Conservation (phyloP, 2,113 vertebrate species). For the Drymodes brunneopygia region DNA sequence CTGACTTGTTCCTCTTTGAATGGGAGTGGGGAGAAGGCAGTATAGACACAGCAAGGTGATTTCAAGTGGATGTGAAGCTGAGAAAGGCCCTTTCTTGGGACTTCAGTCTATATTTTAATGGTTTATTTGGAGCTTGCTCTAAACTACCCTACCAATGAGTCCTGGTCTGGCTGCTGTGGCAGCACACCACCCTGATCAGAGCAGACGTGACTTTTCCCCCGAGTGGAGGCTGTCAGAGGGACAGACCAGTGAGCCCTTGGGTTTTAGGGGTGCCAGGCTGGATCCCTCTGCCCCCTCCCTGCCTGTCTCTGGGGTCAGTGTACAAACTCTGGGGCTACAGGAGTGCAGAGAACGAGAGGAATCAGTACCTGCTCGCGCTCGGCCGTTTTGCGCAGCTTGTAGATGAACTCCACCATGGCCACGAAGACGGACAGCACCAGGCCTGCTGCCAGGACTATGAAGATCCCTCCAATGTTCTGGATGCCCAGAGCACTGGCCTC, state of each 20-base stretch:
- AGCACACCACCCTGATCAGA: background rate
- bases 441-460: conserved; percentile 94
- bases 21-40: background rate
- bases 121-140: background rate
- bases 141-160: background rate
- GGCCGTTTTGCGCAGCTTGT: conserved; percentile 91
- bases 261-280: background rate
- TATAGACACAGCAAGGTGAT: rapidly evolving
- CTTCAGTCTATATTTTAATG: background rate
- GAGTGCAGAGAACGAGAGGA: background rate
- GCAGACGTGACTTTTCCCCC: rapidly evolving
- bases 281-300: background rate
- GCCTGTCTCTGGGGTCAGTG: background rate
- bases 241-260: background rate
- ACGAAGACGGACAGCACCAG: conserved; percentile 93
- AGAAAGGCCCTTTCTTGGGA: background rate
- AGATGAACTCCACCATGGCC: conserved; percentile 95
- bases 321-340: background rate
- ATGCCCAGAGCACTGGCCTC: conserved; percentile 93
- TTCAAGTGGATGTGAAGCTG: background rate
- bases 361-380: conserved; percentile 89
- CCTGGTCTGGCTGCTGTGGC: background rate
- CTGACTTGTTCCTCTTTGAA: background rate
- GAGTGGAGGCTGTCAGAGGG: background rate
- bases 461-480: conserved; percentile 96